Base-by-base conservation (phyloP, 2,797 vertebrate genomes). In the Brachyalestes nurse region DNA sequence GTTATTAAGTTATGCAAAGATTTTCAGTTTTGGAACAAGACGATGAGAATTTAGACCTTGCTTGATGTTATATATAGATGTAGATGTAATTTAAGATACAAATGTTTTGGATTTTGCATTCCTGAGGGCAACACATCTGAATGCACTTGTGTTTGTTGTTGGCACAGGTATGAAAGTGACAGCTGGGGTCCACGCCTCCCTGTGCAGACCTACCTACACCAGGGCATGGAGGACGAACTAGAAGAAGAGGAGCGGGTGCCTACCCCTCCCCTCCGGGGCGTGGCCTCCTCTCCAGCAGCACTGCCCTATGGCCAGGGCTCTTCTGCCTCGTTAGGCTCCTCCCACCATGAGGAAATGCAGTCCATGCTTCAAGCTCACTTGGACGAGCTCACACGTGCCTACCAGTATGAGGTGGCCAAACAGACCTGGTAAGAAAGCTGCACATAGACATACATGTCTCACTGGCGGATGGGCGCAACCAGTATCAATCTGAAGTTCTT, bases 171-270 rank as follows among this genome's bases (percentile, higher is more conserved):
- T 79, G 98, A 98, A 86, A 98, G 97, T 81, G 97, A 99, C 82
- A 95, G 95, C 67, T 99, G 98, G 98, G 97, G 97, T 14, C 96
- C 98, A 0, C 96, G 97, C 47, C 95, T 99, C 88, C 98, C 97
- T 0, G 96, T 99, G 71, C 98, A 99, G 89, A 98, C 97, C 10
- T 99, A 99, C 82, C 93, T 99, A 77, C 98, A 99, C 89, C 98
- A 99, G 89, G 97, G 97, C 79, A 95, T 99, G 95, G 98, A 99
- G 87, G 98, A 99, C 78, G 98, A 99, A 88, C 93, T 99, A 82
- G 97, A 99, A 92, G 98, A 99, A 2, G 97, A 99, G 73, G 98
- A 99, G 66, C 93, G 97, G 34, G 98, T 99, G 21, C 98, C 98
- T 42, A 99, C 98, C 4, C 98, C 98, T 3, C 98, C 98, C 73